phyloP scores from a whole-genome alignment of 2,888 invertebrate species.

The Sinelater perroti region DNA sequence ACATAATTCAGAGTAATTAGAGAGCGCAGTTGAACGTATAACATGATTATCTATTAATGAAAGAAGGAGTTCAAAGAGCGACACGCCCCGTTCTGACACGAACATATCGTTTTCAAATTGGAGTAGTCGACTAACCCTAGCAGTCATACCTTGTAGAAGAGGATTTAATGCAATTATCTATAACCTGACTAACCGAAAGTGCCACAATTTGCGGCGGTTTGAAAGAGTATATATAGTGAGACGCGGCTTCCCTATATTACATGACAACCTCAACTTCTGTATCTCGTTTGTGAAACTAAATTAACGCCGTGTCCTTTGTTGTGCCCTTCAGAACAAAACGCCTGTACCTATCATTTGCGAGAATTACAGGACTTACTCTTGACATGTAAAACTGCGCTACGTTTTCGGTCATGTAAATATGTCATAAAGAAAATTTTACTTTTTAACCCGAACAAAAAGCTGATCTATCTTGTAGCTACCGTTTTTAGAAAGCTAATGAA shows the following conservation, averaged over 20 bases:
- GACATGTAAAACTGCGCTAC: too few species aligned
- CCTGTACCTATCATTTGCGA: too few species aligned
- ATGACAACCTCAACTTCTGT: constrained; percentile 6
- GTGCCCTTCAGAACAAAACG: background rate
- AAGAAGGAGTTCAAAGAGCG: constrained; percentile 24
- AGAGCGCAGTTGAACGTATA: constrained; percentile 19
- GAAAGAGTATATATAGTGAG: constrained; percentile 5
- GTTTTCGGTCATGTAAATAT: too few species aligned
- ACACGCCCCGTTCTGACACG: constrained; percentile 7
- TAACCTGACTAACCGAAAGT: constrained; percentile 16
- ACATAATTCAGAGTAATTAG: constrained; percentile 18
- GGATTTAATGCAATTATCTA: constrained; percentile 18
- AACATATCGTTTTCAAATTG: constrained; percentile 23
- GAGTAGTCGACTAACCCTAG: constrained; percentile 20
- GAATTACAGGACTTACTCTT: too few species aligned
- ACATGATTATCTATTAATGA: constrained; percentile 26
- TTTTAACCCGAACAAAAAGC: too few species aligned
- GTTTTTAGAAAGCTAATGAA: too few species aligned
- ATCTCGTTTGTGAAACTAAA: background rate
- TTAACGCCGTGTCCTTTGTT: background rate
- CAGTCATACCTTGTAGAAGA: constrained; percentile 18
- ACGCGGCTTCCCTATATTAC: background rate
- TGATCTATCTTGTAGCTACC: too few species aligned
- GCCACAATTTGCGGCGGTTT: constrained; percentile 8
- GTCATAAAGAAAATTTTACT: too few species aligned